Base-by-base conservation (phyloP, 2,113 vertebrate species). In the Sphyrna mokarran region DNA sequence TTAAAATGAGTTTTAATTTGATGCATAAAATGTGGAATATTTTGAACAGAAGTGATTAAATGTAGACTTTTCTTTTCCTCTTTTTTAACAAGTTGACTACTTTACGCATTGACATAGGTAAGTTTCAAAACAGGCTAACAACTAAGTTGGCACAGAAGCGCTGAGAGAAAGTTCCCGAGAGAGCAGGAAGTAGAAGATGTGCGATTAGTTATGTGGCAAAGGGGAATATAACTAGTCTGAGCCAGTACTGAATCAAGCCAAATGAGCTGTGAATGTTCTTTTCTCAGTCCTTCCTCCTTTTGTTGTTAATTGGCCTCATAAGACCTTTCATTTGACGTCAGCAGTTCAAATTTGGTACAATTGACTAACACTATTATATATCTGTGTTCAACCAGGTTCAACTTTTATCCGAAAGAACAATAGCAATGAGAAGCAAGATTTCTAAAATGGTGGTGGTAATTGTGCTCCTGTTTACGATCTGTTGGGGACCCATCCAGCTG, bases 361-460 rank as follows among this genome's bases (percentile, higher is more conserved):
- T 95, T 61, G 68, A 48, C 11, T 37, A 68, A 61, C 40, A 68
- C 78, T 48, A 48, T n/a, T 29, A 14, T 85, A 5, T 70, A 40
- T 87, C 37, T 63, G 16, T 95, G 61, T 96, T 18, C 95, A 96
- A 61, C 43, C 97, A 98, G 98, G 98, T 98, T 85, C 98, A 98
- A 96, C 97, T 98, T 69, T 96, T 98, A 37, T 98, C 98, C 16
- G 98, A 98, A 96, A 97, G 98, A 96, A 98, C 98, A 5, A 97
- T 98, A 95, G 98, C 97, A 70, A 97, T 98, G 96, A 96, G 98
- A 95, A 98, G 98, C 96, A 98, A 98, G 97, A 98, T 98, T 95
- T 98, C 98, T 96, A 98, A 97, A 96, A 98, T 98, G 98, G 98
- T 98, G 91, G 98, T 98, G 0, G 98, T 98, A 48, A 98, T 98